These are phyloP conservation scores for Petaurus breviceps DNA, from an alignment of 2,113 vertebrate genomes.

Conservation along the genomic window DNA sequence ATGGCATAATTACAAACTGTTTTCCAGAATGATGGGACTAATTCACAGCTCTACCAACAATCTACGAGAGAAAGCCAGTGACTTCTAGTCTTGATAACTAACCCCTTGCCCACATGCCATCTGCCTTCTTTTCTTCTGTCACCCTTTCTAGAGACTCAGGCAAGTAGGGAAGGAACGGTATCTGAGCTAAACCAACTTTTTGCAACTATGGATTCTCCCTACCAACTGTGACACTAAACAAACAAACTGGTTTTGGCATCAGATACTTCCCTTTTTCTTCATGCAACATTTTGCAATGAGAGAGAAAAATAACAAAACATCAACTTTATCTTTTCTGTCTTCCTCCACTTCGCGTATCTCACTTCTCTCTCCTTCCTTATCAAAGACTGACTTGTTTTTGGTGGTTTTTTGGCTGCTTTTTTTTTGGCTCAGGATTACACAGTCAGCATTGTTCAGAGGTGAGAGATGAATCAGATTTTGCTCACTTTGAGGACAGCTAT, in stretches of 20 bases:
- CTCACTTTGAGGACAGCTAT: neutral
- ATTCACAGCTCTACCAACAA: neutral
- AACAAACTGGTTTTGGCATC: neutral
- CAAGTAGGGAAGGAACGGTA: neutral
- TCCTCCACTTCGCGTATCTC: neutral
- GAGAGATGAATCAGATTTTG: neutral
- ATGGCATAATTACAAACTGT: neutral
- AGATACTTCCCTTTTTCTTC: slow-evolving; percentile 4
- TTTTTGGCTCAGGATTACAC: neutral
- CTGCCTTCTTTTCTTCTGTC: neutral
- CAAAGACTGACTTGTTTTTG: neutral
- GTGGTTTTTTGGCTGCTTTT: neutral
- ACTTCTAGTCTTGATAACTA: neutral
- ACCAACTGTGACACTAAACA: neutral
- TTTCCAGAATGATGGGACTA: neutral
- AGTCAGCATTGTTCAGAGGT: neutral
- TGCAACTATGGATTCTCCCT: neutral
- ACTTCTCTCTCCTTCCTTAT: neutral
- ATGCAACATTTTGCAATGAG: slow-evolving; percentile 18
- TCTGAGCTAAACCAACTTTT: neutral
- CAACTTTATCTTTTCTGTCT: neutral
- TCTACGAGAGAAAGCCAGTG: neutral
- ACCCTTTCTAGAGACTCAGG: neutral
- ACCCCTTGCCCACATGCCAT: neutral
- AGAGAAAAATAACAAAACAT: neutral